Base-by-base conservation (phyloP, 2,113 vertebrate genomes). In the Lophochroa leadbeateri region DNA sequence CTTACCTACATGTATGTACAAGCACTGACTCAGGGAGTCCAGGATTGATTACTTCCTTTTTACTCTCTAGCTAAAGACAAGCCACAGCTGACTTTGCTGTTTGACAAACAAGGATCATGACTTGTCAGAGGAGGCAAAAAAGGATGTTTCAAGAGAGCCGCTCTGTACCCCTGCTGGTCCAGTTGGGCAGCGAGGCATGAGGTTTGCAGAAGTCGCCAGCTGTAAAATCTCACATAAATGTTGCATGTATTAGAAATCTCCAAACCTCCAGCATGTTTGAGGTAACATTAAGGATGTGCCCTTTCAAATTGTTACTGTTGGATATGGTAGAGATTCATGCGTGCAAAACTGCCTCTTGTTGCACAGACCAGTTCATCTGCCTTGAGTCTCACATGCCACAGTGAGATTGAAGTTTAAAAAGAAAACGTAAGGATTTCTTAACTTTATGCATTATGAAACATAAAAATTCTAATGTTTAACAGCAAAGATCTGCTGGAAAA, bases 351-450 rank as follows among this genome's bases (percentile, higher is more conserved):
- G 35, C 18, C 52, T n/a, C 24, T 33, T 82, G 7, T 52, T 57
- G 28, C 55, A 49, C 53, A 55, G 43, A 52, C 6, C 23, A 27
- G 21, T 20, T 82, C 8, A 31, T 70, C 47, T 37, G 17, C 70
- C 67, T 0, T 35, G 33, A 11, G 68, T 55, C 71, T 79, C 31
- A 55, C 0, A 0, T 43, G 65, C 33, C 11, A 17, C 4, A 4
- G 12, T 33, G 21, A 77, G 47, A 53, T 35, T 29, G 41, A 74
- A 78, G n/a, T 65, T 53, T 28, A 17, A 41, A 82, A 68, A 46
- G n/a, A 46, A 60, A 67, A 11, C 2, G 18, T 12, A 29, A 47
- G 13, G 15, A 33, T 75, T 63, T 91, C 23, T 39, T 75, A 47
- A 70, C 16, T 53, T 24, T 53, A 21, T 52, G 15, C 6, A 5